phyloP scores from a whole-genome alignment of 2,113 vertebrate species.

The Hypomesus transpacificus region DNA sequence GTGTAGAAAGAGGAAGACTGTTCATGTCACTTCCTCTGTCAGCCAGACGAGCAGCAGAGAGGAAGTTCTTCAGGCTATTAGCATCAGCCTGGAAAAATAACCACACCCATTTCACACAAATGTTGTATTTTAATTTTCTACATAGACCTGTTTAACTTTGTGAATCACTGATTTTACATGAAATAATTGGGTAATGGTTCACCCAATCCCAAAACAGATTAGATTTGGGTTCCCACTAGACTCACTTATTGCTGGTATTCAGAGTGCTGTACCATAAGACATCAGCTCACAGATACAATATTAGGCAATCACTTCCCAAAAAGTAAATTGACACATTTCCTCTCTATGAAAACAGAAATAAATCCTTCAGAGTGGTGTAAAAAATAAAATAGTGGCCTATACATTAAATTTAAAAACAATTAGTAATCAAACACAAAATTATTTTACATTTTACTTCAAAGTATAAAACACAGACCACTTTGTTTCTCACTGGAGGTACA shows the following conservation, averaged over 20 bases:
- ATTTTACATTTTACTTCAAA: not conserved
- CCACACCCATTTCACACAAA: constrained; percentile 4
- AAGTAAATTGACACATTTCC: constrained; percentile 46
- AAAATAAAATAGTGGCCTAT: not conserved
- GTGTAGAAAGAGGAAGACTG: constrained; percentile 74
- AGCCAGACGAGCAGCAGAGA: constrained; percentile 85
- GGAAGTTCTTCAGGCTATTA: constrained; percentile 84
- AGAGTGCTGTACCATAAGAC: no score
- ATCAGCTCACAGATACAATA: not conserved
- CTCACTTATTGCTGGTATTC: no score
- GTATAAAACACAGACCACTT: not conserved
- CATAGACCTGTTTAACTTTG: not conserved
- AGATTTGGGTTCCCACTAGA: no score
- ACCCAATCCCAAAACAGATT: no score
- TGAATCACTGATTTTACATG: not conserved
- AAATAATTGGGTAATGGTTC: no score
- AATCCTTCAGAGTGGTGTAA: constrained; percentile 9
- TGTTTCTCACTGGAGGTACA: not conserved
- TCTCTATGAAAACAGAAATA: constrained; percentile 10
- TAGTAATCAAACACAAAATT: not conserved
- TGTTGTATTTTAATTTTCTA: not conserved
- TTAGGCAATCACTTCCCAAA: constrained; percentile 13
- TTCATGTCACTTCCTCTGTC: constrained; percentile 76
- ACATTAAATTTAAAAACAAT: not conserved
- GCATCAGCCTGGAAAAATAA: constrained; percentile 77